Evolutionary conservation across 2,888 invertebrate species (phyloP).

Genomic region (Scrobipalpa atriplicella): DNA sequence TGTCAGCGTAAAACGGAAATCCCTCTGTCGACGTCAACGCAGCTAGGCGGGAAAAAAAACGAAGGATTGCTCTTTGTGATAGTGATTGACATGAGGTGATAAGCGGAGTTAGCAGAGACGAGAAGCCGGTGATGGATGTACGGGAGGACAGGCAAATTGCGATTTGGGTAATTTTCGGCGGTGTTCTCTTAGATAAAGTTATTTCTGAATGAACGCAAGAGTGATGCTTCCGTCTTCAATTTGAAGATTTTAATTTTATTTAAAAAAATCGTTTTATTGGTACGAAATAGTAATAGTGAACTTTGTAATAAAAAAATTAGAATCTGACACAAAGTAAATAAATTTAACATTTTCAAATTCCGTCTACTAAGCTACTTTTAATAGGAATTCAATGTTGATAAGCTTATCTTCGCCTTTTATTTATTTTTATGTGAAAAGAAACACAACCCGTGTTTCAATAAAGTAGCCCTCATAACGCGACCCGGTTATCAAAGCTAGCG

Average conservation of each 20-base stretch:
- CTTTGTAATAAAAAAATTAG: no score
- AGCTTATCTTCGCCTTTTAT: not conserved
- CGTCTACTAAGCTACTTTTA: not conserved
- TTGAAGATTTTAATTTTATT: no score
- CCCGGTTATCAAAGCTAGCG: constrained; percentile 26
- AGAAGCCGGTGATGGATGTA: constrained; percentile 56
- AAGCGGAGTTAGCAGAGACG: constrained; percentile 53
- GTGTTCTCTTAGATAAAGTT: not conserved
- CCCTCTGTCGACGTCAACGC: constrained; percentile 70
- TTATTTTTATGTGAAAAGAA: not conserved
- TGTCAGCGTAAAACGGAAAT: constrained; percentile 50
- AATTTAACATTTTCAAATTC: no score
- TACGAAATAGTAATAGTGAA: no score
- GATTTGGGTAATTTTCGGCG: constrained; percentile 13
- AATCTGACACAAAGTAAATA: no score
- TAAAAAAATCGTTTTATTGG: no score
- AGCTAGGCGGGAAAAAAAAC: constrained; percentile 34
- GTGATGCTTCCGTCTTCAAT: no score
- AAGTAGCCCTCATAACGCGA: constrained; percentile 14
- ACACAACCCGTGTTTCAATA: not conserved
- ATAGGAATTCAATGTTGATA: not conserved
- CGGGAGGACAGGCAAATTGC: constrained; percentile 29
- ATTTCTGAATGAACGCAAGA: not conserved
- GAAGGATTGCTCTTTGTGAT: constrained; percentile 44
- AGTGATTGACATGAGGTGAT: constrained; percentile 70